Evolutionary conservation across 35 echinoderm and acorn worm genomes (phyloP).

Genomic region (Chiridota heheva): DNA sequence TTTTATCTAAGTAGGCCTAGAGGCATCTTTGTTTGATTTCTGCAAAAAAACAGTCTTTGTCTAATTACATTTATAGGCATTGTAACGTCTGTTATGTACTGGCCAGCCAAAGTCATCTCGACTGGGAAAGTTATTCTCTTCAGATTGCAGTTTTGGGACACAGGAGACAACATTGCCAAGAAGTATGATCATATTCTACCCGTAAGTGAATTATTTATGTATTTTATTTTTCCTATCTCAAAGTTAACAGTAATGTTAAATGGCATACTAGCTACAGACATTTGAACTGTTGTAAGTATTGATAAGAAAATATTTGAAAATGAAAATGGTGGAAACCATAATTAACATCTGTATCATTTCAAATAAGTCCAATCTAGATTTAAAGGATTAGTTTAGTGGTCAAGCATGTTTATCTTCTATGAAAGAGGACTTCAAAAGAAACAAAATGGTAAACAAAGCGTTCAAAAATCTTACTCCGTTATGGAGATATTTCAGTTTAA

Average conservation of each 20-base stretch:
- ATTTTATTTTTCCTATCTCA: neutral
- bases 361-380: neutral
- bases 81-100: constrained; percentile 74
- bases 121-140: constrained; percentile 72
- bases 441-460: too few species aligned
- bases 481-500: too few species aligned
- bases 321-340: neutral
- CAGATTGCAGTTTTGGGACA: constrained; percentile 95
- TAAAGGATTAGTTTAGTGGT: too few species aligned
- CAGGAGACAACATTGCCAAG: constrained; percentile 76
- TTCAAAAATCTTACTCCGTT: too few species aligned
- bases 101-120: constrained; percentile 71
- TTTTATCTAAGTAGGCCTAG: too few species aligned
- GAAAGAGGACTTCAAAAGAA: too few species aligned
- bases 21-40: too few species aligned
- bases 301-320: neutral
- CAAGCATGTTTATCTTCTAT: too few species aligned
- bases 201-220: constrained; percentile 81
- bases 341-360: neutral
- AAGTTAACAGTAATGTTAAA: neutral
- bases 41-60: too few species aligned
- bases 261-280: neutral
- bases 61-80: constrained; percentile 50
- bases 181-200: constrained; percentile 98
- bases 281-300: neutral